Percentiles rank a stretch among this genome's conserved stretches.
Conservation (phyloP, 2,113 vertebrate genomes). For the Pseudorectes ferrugineus region DNA sequence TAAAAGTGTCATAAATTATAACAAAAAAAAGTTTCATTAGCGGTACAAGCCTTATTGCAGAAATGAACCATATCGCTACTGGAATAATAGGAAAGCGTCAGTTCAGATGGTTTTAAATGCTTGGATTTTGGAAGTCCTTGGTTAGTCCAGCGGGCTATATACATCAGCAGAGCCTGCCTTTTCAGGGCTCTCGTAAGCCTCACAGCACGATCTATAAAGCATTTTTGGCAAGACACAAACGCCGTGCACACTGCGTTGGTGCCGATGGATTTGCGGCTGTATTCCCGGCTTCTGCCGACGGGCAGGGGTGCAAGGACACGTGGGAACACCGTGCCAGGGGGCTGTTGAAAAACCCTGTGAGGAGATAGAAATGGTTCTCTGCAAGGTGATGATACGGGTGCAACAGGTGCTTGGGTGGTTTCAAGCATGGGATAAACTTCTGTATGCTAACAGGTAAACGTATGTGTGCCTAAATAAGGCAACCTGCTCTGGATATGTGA, state of each 20-base stretch:
- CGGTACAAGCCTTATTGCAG: accelerated
- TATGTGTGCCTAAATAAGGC: too few species aligned
- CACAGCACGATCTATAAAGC: background rate
- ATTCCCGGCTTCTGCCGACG: background rate
- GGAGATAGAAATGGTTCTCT: background rate
- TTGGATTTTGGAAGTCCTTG: background rate
- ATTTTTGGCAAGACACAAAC: background rate
- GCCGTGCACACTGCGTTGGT: accelerated
- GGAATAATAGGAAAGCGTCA: accelerated
- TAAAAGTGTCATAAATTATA: too few species aligned
- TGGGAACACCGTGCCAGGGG: background rate
- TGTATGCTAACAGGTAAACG: background rate
- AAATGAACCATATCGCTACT: accelerated
- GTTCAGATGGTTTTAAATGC: background rate
- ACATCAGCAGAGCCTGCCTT: background rate
- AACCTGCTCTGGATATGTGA: background rate
- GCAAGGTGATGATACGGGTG: accelerated
- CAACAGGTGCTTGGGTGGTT: background rate
- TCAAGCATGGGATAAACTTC: background rate
- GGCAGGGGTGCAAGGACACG: background rate
- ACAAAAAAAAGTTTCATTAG: accelerated
- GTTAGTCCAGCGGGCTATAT: accelerated
- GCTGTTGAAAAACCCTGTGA: background rate
- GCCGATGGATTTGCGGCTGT: background rate
- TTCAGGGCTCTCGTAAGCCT: accelerated